These are phyloP conservation scores for Pseudomyrmex gracilis DNA, from an alignment of 1,140 invertebrate genomes.

Conservation along the genomic window DNA sequence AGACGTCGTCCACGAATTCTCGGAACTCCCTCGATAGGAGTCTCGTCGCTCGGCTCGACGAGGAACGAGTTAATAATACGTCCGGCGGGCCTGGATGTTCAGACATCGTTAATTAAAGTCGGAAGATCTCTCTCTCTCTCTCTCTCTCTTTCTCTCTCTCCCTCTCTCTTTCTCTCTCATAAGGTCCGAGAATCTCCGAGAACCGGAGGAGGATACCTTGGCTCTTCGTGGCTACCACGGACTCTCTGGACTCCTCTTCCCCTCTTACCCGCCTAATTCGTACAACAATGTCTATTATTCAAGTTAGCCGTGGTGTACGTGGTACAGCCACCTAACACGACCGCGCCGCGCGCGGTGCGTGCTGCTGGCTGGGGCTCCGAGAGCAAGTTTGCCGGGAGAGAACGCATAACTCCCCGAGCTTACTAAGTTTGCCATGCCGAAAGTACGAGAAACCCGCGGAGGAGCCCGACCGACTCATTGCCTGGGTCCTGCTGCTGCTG, in stretches of 20 bases:
- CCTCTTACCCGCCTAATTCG: slow-evolving; percentile 71
- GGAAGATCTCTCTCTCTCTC: slow-evolving; percentile 16
- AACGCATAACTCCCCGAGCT: slow-evolving; percentile 75
- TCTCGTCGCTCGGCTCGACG: slow-evolving; percentile 21
- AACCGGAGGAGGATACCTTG: background rate
- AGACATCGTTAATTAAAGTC: slow-evolving; percentile 76
- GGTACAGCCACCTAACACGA: slow-evolving; percentile 61
- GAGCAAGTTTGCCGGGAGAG: slow-evolving; percentile 64
- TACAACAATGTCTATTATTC: slow-evolving; percentile 80
- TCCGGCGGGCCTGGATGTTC: slow-evolving; percentile 66
- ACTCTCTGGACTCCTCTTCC: slow-evolving; percentile 15
- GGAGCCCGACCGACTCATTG: slow-evolving; percentile 37
- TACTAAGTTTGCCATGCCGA: slow-evolving; percentile 71
- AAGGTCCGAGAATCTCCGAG: slow-evolving; percentile 36
- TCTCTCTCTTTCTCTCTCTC: slow-evolving; percentile 8
- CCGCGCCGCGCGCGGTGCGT: slow-evolving; percentile 53
- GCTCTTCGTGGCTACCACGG: slow-evolving; percentile 55
- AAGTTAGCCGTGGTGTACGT: slow-evolving; percentile 66
- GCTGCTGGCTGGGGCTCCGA: slow-evolving; percentile 28
- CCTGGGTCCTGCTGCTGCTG: slow-evolving; percentile 1
- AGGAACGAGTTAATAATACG: slow-evolving; percentile 73
- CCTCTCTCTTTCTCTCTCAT: slow-evolving; percentile 18
- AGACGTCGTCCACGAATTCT: slow-evolving; percentile 62
- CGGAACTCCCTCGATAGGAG: slow-evolving; percentile 40
- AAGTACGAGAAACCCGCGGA: slow-evolving; percentile 66